phyloP scores from a whole-genome alignment of 2,888 invertebrate species.

The Dimorphilus gyrociliatus region DNA sequence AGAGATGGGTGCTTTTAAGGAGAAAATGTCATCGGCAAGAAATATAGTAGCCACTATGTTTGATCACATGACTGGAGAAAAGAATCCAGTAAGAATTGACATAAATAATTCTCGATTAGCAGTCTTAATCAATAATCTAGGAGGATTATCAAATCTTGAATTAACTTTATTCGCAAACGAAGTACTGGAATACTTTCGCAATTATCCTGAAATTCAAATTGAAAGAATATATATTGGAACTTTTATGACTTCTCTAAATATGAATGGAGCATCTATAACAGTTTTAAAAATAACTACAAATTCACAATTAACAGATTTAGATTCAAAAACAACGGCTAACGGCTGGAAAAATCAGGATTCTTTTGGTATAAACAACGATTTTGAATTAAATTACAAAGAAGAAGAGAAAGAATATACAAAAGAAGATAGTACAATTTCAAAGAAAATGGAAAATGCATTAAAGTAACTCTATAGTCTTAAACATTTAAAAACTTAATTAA shows the following conservation, averaged over 20 bases:
- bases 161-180: conserved; percentile 55
- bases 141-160: conserved; percentile 56
- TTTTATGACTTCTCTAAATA: conserved; percentile 58
- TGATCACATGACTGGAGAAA: conserved; percentile 34
- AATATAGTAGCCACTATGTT: conserved; percentile 38
- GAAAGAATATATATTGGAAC: conserved; percentile 45
- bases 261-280: conserved; percentile 60
- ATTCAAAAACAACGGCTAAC: too few relatives aligned
- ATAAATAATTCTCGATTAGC: conserved; percentile 43
- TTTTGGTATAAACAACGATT: too few relatives aligned
- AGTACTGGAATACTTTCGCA: conserved; percentile 49
- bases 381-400: too few relatives aligned
- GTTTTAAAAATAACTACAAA: conserved; percentile 39
- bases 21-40: conserved; percentile 28
- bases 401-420: too few relatives aligned
- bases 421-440: too few relatives aligned
- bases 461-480: too few relatives aligned
- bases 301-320: too few relatives aligned
- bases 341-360: too few relatives aligned
- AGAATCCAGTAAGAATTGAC: conserved; percentile 24
- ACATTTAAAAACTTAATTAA: not conserved
- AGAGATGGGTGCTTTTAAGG: not conserved
- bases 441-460: too few relatives aligned
- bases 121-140: conserved; percentile 60
- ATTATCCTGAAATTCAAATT: conserved; percentile 37